Evolutionary conservation across 2,113 vertebrate genomes (phyloP).

Genomic region (Catharus bicknelli): DNA sequence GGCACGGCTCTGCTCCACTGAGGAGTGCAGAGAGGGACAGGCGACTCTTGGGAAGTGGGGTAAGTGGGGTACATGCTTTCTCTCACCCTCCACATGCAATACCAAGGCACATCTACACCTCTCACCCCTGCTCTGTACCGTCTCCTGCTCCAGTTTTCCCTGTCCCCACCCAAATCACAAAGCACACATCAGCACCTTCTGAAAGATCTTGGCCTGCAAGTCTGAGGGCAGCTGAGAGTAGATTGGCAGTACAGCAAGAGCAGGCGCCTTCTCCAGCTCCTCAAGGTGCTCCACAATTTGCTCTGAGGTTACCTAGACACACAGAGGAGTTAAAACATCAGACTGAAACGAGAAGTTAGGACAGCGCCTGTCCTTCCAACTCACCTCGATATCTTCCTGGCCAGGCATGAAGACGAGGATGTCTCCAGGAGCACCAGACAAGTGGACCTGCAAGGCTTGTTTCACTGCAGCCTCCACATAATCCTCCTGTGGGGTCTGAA

Average conservation of each 20-base stretch:
- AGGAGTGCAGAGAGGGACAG: not conserved
- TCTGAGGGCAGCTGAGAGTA: constrained; percentile 97
- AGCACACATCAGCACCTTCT: constrained; percentile 82
- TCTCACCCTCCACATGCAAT: not conserved
- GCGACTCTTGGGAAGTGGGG: not conserved
- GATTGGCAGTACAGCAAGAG: constrained; percentile 94
- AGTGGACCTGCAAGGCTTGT: constrained; percentile 94
- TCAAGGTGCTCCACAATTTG: constrained; percentile 96
- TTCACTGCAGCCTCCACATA: constrained; percentile 98
- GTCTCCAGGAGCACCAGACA: constrained; percentile 91
- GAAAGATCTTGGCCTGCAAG: constrained; percentile 98
- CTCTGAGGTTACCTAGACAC: constrained; percentile 91
- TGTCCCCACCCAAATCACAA: not conserved
- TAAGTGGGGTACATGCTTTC: not conserved
- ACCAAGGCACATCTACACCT: not conserved
- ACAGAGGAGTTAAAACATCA: not conserved
- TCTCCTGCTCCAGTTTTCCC: not conserved
- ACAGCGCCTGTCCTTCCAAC: not conserved
- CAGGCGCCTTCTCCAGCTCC: constrained; percentile 91
- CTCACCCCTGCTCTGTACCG: not conserved
- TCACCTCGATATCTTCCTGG: constrained; percentile 98
- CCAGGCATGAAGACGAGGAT: constrained; percentile 99
- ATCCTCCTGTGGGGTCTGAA: constrained; percentile 96
- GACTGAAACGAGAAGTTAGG: not conserved
- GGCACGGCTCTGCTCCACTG: not conserved